phyloP scores from a whole-genome alignment of 1,140 invertebrate genomes.

The Drosophila neocordata region DNA sequence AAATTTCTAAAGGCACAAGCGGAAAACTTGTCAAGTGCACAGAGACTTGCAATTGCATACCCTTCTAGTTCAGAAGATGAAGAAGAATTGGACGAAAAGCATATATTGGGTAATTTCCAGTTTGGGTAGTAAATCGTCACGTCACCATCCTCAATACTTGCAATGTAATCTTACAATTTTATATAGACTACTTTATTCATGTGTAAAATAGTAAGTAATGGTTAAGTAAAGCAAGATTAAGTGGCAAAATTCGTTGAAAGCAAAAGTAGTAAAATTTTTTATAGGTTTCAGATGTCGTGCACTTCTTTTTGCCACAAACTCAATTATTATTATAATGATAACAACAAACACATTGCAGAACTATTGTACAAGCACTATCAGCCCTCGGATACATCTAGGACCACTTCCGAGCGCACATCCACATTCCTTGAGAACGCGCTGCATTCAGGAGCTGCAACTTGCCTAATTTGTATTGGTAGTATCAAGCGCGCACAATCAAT shows the following conservation, averaged over 20 bases:
- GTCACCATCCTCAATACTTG: background rate
- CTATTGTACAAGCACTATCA: conserved; percentile 66
- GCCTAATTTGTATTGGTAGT: conserved; percentile 95
- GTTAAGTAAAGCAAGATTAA: too few species aligned
- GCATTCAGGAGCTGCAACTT: conserved; percentile 90
- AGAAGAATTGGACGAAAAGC: conserved; percentile 84
- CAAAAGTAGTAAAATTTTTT: too few species aligned
- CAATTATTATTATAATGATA: conserved; percentile 5
- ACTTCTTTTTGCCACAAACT: background rate
- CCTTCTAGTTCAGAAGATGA: conserved; percentile 85
- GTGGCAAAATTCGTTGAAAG: too few species aligned
- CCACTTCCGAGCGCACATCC: conserved; percentile 85
- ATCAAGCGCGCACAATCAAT: conserved; percentile 92
- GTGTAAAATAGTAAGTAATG: too few species aligned
- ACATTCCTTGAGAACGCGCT: conserved; percentile 90
- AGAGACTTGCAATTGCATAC: conserved; percentile 84
- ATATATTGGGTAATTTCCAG: conserved; percentile 83
- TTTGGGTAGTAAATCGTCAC: background rate
- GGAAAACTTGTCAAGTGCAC: conserved; percentile 85
- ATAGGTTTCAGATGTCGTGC: background rate
- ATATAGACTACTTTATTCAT: too few species aligned
- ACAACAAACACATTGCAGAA: conserved; percentile 28
- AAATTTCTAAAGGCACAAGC: conserved; percentile 83
- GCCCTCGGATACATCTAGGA: background rate
- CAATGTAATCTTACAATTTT: too few species aligned